Base-by-base conservation (phyloP, 2,113 vertebrate genomes). In the Albula goreensis region DNA sequence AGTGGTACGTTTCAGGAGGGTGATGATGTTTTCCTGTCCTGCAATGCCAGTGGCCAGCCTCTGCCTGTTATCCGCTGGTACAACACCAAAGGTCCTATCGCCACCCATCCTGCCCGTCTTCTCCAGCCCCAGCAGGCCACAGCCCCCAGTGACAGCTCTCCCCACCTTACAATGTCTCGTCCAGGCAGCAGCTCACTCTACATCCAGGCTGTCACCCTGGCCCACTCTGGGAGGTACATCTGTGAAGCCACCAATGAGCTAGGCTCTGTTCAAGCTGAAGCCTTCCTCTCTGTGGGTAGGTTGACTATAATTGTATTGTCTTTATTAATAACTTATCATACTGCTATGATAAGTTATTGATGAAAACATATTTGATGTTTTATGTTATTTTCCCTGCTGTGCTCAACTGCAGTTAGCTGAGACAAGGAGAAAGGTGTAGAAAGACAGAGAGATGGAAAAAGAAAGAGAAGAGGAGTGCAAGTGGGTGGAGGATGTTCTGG, bases 31-130 rank as follows among this genome's bases (percentile, higher is more conserved):
- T 94, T 90, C 0, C 80, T 97, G 82, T 93, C 92, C 78, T 96
- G 95, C 88, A 95, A 93, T 0, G 95, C 95, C 89, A 93, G 92
- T 0, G 96, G 95, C 5, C 85, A 92, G 0, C 94, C 95, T 0
- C 0, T 87, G 8, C 96, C 95, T 0, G 2, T 81, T 52, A 93
- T 96, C 63, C 94, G 85, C 15, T 96, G 96, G 95, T 94, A 95
- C 25, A 87, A 95, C 86, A 84, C 88, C 79, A 91, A 77, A 0
- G 95, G 96, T 15, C 87, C 93, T 0, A 82, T 95, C 50, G 80
- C 87, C 88, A 90, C 89, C 87, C 93, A 53, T 25, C 91, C 93
- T 0, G 66, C 94, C 11, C 93, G 88, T 53, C 88, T 86, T 25
- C 95, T 94, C 2, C 92, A 49, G 50, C 90, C 95, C 12, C 88